Evolutionary conservation across 2,113 vertebrate genomes (phyloP).

Genomic region (Channa maculata): DNA sequence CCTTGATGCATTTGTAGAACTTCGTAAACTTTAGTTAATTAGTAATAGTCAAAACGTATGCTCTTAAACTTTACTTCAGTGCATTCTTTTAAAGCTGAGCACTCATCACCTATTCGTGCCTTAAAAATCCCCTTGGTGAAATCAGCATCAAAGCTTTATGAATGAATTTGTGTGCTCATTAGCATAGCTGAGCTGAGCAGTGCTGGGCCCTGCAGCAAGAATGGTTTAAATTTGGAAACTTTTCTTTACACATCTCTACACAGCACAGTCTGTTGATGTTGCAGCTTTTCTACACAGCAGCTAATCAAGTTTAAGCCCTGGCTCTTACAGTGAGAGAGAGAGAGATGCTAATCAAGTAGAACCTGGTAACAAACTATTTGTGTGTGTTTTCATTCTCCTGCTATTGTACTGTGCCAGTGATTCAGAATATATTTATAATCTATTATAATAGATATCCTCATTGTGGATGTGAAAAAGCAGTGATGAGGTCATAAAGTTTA

Average conservation of each 20-base stretch:
- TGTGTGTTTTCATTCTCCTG: conserved; percentile 25
- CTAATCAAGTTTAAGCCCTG: conserved; percentile 64
- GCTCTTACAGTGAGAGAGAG: conserved; percentile 29
- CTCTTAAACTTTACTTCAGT: conserved; percentile 51
- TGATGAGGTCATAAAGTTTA: conserved; percentile 18
- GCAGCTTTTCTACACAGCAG: conserved; percentile 50
- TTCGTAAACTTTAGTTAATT: conserved; percentile 67
- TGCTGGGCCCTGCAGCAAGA: conserved; percentile 53
- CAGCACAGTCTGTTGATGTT: conserved; percentile 53
- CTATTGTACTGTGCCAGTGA: conserved; percentile 40
- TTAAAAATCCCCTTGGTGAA: conserved; percentile 56
- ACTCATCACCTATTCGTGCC: conserved; percentile 57
- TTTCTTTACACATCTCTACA: background rate
- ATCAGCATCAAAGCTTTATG: conserved; percentile 75
- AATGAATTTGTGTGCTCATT: conserved; percentile 73
- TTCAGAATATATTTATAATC: conserved; percentile 60
- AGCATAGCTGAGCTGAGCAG: conserved; percentile 69
- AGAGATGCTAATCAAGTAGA: conserved; percentile 66
- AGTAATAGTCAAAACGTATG: conserved; percentile 41
- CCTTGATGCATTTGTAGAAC: conserved; percentile 41
- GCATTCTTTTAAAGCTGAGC: conserved; percentile 50
- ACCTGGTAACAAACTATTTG: conserved; percentile 52
- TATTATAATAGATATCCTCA: conserved; percentile 49
- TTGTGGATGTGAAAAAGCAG: conserved; percentile 53
- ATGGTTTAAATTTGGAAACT: conserved; percentile 75